Conservation (phyloP, 1,140 invertebrate genomes). For the Drosophila persimilis region DNA sequence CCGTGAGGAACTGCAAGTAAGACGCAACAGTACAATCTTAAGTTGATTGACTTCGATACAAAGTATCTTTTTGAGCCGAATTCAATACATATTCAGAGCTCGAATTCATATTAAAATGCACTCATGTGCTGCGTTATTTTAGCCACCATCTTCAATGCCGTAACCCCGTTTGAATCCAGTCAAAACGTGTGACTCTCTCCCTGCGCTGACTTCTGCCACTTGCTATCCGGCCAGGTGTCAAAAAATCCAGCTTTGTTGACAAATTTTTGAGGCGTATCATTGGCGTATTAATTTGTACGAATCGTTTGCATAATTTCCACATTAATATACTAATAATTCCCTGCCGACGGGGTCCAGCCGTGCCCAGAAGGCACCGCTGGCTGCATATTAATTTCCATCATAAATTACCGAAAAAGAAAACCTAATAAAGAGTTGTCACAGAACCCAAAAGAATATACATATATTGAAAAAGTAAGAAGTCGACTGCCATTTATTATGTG, state of each 20-base stretch:
- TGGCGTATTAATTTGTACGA: conserved; percentile 56
- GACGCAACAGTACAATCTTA: too few species aligned
- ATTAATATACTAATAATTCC: conserved; percentile 73
- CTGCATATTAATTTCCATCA: conserved; percentile 74
- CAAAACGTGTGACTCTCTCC: conserved; percentile 38
- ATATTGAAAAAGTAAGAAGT: conserved; percentile 23
- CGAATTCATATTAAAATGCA: background rate
- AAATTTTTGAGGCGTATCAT: conserved; percentile 60
- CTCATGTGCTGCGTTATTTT: conserved; percentile 2
- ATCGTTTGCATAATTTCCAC: conserved; percentile 71
- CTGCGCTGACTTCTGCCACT: conserved; percentile 48
- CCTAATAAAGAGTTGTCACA: conserved; percentile 41
- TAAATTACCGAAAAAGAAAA: conserved; percentile 55
- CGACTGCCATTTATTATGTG: conserved; percentile 44
- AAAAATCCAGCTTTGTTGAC: conserved; percentile 56
- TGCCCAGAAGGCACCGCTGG: conserved; percentile 40
- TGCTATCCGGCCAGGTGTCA: conserved; percentile 54
- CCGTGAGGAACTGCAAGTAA: too few species aligned
- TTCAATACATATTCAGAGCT: background rate
- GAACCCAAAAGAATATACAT: conserved; percentile 26
- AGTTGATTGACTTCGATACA: too few species aligned
- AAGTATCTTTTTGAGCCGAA: too few species aligned
- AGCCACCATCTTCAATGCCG: background rate
- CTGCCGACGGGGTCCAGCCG: conserved; percentile 38
- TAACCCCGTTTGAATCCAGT: conserved; percentile 17